Conservation (phyloP, 2,888 invertebrate species). For the Drosophila aldrichi region DNA sequence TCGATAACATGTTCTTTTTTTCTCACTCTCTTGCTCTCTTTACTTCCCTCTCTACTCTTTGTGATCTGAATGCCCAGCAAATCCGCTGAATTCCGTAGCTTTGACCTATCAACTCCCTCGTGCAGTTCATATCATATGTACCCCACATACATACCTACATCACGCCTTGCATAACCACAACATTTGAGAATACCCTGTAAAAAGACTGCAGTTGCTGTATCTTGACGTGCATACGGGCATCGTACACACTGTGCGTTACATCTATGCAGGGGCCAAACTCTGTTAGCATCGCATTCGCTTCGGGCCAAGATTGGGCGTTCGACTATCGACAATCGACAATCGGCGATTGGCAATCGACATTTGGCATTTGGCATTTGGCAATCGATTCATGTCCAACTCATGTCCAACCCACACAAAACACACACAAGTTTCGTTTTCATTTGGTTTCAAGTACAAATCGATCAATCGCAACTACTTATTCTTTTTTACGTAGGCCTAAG, state of each 20-base stretch:
- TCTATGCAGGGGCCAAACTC: slow-evolving; percentile 19
- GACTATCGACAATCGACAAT: slow-evolving; percentile 3
- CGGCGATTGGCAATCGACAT: slow-evolving; percentile 9
- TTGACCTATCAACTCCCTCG: slow-evolving; percentile 16
- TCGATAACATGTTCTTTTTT: not conserved
- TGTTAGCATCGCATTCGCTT: slow-evolving; percentile 17
- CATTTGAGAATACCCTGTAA: not conserved
- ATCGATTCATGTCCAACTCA: slow-evolving; percentile 35
- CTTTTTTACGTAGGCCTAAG: slow-evolving; percentile 44
- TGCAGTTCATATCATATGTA: slow-evolving; percentile 14
- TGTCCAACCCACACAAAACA: slow-evolving; percentile 18
- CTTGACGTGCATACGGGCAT: slow-evolving; percentile 6
- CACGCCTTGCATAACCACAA: slow-evolving; percentile 12
- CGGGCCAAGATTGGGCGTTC: slow-evolving; percentile 17
- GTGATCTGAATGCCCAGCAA: slow-evolving; percentile 20
- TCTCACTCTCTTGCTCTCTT: slow-evolving; percentile 3
- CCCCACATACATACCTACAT: not conserved
- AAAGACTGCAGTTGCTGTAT: slow-evolving; percentile 2
- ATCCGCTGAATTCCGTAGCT: slow-evolving; percentile 31
- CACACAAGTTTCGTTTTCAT: slow-evolving; percentile 48
- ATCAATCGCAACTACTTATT: slow-evolving; percentile 48
- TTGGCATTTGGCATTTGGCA: slow-evolving; percentile 30
- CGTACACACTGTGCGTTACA: slow-evolving; percentile 34
- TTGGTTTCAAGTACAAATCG: slow-evolving; percentile 53
- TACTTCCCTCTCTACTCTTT: slow-evolving; percentile 20